A percentile compares a stretch with the other conserved stretches of the same genome.
Evolutionary conservation across 1,140 invertebrate genomes (phyloP).

Genomic region (Microplitis mediator): DNA sequence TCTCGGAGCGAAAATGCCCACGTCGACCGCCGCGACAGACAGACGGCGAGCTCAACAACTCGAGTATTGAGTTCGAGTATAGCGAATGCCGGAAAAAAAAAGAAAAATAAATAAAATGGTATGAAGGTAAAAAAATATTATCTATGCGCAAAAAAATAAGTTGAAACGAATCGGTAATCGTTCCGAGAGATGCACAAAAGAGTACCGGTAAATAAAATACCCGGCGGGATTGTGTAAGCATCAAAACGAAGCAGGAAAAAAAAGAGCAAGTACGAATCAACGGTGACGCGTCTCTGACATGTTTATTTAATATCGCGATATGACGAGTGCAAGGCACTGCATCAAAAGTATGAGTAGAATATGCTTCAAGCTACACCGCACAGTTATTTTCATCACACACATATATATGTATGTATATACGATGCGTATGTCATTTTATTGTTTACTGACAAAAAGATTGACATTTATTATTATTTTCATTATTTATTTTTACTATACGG

Average conservation of each 20-base stretch:
- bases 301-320: neutral
- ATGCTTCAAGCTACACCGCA: too few species aligned
- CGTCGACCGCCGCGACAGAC: neutral
- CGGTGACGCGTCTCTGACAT: neutral
- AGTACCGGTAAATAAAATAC: neutral
- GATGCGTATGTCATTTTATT: too few species aligned
- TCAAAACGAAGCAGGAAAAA: neutral
- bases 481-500: too few species aligned
- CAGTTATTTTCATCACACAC: too few species aligned
- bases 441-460: too few species aligned
- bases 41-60: neutral
- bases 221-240: neutral
- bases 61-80: too few species aligned
- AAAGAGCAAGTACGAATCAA: too few species aligned
- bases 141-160: too few species aligned
- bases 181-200: neutral
- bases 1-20: neutral
- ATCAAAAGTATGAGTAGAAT: too few species aligned
- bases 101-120: neutral
- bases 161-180: conserved; percentile 1
- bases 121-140: neutral
- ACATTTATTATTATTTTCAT: too few species aligned
- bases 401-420: too few species aligned
- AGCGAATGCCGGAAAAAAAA: neutral
- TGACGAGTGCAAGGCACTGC: too few species aligned